Conservation (phyloP, 2,113 vertebrate species). For the Pedionomus torquatus region DNA sequence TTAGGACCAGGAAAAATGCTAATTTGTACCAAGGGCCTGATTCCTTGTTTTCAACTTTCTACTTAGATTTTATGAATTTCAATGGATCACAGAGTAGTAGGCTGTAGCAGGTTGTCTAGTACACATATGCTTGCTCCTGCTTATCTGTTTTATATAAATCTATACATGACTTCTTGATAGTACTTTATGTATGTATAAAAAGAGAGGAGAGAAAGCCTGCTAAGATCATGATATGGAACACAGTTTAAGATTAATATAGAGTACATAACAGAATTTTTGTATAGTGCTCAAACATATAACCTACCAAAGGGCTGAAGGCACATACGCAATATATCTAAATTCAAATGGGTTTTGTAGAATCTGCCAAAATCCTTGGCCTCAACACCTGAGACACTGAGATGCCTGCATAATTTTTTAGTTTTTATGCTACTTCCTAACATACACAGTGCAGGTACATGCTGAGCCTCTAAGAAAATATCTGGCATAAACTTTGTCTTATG, state of each 20-base stretch:
- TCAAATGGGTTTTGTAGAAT: not conserved
- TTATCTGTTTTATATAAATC: not conserved
- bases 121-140: rapidly evolving
- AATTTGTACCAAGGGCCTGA: not conserved
- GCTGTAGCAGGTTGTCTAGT: not conserved
- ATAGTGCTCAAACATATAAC: not conserved
- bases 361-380: not conserved
- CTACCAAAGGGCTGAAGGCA: not conserved
- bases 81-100: not conserved
- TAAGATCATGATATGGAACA: not conserved
- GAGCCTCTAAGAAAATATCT: not conserved
- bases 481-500: not conserved
- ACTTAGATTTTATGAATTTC: not conserved
- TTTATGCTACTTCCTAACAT: not conserved
- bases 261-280: not conserved
- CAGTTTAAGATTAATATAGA: not conserved
- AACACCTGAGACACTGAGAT: not conserved
- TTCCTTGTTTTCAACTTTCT: not conserved
- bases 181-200: not conserved
- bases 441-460: not conserved
- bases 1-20: not conserved
- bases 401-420: not conserved
- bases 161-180: not conserved
- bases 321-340: not conserved
- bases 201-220: not conserved